A percentile compares a stretch with the other conserved stretches of the same genome.
Evolutionary conservation across 2,888 invertebrate genomes (phyloP).

Genomic region (Lycocerus yunnanus): DNA sequence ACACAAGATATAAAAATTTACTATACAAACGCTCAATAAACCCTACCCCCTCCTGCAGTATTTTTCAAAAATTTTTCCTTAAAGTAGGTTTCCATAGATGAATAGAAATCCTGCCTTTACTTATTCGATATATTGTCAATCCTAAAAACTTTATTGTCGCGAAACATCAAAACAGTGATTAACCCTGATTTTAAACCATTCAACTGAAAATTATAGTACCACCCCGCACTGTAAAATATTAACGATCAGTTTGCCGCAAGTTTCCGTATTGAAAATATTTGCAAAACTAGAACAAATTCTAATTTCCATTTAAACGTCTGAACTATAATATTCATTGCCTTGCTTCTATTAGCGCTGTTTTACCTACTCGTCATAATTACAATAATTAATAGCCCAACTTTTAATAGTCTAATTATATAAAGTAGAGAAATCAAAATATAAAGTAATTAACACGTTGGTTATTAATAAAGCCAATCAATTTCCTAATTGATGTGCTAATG

Average conservation of each 20-base stretch:
- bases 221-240: not conserved
- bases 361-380: slow-evolving; percentile 4
- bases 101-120: too few species aligned
- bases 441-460: not conserved
- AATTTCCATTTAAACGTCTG: not conserved
- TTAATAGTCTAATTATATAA: slow-evolving; percentile 1
- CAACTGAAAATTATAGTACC: not conserved
- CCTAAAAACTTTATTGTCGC: too few species aligned
- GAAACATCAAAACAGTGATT: too few species aligned
- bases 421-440: not conserved
- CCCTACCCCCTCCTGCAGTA: too few species aligned
- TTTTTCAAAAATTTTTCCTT: too few species aligned
- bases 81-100: too few species aligned
- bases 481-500: slow-evolving; percentile 1
- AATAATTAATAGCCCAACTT: not conserved
- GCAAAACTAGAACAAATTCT: not conserved
- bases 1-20: too few species aligned
- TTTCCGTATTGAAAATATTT: not conserved
- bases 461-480: not conserved
- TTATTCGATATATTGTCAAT: too few species aligned
- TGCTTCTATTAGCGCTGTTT: not conserved
- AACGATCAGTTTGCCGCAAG: not conserved
- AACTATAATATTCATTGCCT: not conserved
- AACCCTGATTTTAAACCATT: not conserved
- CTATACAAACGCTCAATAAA: too few species aligned